A percentile compares a stretch with the other conserved stretches of the same genome.
Evolutionary conservation across 2,113 vertebrate species (phyloP).

Genomic region (Poecile atricapillus): DNA sequence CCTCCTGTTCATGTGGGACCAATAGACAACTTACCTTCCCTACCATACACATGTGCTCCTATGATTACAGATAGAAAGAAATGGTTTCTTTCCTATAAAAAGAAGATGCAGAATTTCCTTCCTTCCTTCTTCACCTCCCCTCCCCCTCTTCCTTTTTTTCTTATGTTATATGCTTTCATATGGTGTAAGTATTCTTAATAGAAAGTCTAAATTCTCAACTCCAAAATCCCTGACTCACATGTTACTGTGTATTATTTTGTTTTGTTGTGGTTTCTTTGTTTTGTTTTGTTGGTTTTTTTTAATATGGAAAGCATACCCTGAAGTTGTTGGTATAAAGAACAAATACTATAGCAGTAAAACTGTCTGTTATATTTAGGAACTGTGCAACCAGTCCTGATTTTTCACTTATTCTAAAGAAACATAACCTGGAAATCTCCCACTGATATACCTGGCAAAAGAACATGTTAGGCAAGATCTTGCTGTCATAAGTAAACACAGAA

Average conservation of each 20-base stretch:
- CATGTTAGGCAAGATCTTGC: neutral
- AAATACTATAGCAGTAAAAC: neutral
- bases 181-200: neutral
- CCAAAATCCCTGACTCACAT: neutral
- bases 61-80: neutral
- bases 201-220: neutral
- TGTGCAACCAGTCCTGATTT: neutral
- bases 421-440: neutral
- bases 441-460: neutral
- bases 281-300: neutral
- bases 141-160: rapidly evolving
- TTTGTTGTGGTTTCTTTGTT: neutral
- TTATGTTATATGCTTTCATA: neutral
- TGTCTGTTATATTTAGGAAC: neutral
- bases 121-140: too few species aligned
- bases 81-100: neutral
- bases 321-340: neutral
- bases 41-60: neutral
- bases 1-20: rapidly evolving
- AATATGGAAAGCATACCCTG: neutral
- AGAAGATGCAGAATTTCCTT: neutral
- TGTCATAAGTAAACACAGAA: neutral
- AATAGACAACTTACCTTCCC: neutral
- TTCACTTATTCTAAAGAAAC: neutral
- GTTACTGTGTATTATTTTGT: neutral